Evolutionary conservation across 2,113 vertebrate genomes (phyloP), one percentile per base, ranked within the genome.

Genomic region (Eublepharis macularius): DNA sequence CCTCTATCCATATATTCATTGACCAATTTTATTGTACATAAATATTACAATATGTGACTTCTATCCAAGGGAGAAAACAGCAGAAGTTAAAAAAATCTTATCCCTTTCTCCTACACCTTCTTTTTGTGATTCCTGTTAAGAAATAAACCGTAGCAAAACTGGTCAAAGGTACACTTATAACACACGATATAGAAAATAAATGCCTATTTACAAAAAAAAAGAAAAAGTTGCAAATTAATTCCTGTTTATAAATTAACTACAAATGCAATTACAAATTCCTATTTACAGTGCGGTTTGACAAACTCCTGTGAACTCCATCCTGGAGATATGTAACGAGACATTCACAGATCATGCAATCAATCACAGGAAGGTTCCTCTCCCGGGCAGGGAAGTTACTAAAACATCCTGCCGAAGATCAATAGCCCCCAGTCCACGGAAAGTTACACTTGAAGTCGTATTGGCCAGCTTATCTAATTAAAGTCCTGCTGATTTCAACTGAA

Each of bases 1-100:
- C 63, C 39, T 16, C 29, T 36, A 69, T 16, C 8, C n/a, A 69
- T 43, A 43, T 43, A 65, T 80, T 65, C 39, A 47, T 43, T 80
- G 26, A 6, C 19, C 14, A 51, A 4, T 34, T 54, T 19, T 5
- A 6, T 60, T 43, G 60, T 73, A 60, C 21, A 66, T 45, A 66
- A 26, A 66, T 54, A 78, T 41, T 74, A 41, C 14, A 57, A 24
- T 39, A 32, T 26, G 41, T 32, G 34, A 4, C 16, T 84, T 69
- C 9, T 89, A 79, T 89, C 80, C 13, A 87, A 29, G 80, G 79
- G 65, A 88, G 90, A 90, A 73, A 74, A 75, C 88, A 66, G 57
- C 4, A 41, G 2, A 39, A 14, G 41, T 76, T 19, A 63, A 86
- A n/a, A 36, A 43, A 34, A 34, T 12, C 36, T 29, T n/a, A 72